Base-by-base conservation (phyloP, 1,140 invertebrate species). In the Chrysoperla carnea region DNA sequence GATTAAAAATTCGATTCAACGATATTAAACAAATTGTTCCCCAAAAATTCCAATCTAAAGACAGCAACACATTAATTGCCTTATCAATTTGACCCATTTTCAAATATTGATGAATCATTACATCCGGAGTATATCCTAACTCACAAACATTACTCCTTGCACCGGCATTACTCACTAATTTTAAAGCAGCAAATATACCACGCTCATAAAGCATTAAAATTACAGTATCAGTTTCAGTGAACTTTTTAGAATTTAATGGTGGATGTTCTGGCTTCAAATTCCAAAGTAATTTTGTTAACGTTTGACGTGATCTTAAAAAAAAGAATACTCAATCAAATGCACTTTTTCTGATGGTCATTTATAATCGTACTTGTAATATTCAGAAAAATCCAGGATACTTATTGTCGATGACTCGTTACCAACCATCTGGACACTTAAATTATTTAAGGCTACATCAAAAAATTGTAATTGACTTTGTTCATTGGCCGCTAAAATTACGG, bases 401-500 rank as follows among this genome's bases (percentile, higher is more conserved):
- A 68, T 60, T 23, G 78, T 72, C 23, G 65, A 66, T 7, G 71
- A 64, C 52, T 81, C 79, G 59, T 84, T 80, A 42, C 66, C 70
- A 14, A 77, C 57, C 41, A 83, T 60, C 55, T 84, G 80, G 52
- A 73, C 69, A 51, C 70, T 74, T 38, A 85, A 62, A 40, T 71
- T 70, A 14, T 70, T 69, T 40, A 85, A 60, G 13, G 80, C 73
- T 45, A 77, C 65, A 52, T 87, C 82, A 59, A 79, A 84, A 57
- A 80, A 80, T 64, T 86, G 82, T 41, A 84, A 64, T 51, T 84
- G 78, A 6, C 81, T 78, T 47, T 71, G 64, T 46, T 79, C 74
- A 59, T 84, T 84, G 8, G 70, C 71, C 28, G 82, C 67, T 12
- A 76, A 66, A 33, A 83, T 66, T 46, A 84, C 53, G 36, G 72